A percentile compares a stretch with the other conserved stretches of the same genome.
Conservation (phyloP, 92 coral and sea anemone genomes). For the Muricea muricata region DNA sequence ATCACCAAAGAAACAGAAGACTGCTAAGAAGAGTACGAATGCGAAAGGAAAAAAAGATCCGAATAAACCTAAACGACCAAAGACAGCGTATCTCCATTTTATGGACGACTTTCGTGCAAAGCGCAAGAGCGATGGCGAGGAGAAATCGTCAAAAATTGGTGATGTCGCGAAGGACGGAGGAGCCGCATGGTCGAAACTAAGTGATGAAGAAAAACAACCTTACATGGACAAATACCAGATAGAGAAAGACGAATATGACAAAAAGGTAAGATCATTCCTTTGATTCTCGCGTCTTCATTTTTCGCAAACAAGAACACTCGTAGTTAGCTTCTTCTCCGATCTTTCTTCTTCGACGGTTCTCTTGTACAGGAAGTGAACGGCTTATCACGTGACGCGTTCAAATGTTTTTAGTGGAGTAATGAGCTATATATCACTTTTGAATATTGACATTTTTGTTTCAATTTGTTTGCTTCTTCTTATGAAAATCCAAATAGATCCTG, state of each 20-base stretch:
- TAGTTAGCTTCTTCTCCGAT: neutral
- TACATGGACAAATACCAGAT: neutral
- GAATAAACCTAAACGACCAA: conserved; percentile 70
- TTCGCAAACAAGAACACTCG: conserved; percentile 6
- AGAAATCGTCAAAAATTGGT: conserved; percentile 81
- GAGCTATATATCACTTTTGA: neutral
- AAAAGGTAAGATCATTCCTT: conserved; percentile 50
- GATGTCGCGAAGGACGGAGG: conserved; percentile 97
- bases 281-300: neutral
- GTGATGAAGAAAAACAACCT: conserved; percentile 70
- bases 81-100: conserved; percentile 92
- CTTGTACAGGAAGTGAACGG: conserved; percentile 24
- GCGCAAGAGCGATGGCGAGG: conserved; percentile 76
- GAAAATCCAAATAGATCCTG: too few relatives aligned
- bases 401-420: neutral
- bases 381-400: conserved; percentile 2
- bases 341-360: conserved; percentile 19
- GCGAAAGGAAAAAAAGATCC: conserved; percentile 26
- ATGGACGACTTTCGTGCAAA: conserved; percentile 77
- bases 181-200: conserved; percentile 78
- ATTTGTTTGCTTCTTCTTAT: too few relatives aligned
- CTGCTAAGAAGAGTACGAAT: conserved; percentile 39
- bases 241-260: conserved; percentile 53
- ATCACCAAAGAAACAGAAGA: conserved; percentile 73
- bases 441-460: too few relatives aligned